These are phyloP conservation scores for Drosophila ogumai DNA, from an alignment of 1,140 invertebrate genomes.

Conservation along the genomic window DNA sequence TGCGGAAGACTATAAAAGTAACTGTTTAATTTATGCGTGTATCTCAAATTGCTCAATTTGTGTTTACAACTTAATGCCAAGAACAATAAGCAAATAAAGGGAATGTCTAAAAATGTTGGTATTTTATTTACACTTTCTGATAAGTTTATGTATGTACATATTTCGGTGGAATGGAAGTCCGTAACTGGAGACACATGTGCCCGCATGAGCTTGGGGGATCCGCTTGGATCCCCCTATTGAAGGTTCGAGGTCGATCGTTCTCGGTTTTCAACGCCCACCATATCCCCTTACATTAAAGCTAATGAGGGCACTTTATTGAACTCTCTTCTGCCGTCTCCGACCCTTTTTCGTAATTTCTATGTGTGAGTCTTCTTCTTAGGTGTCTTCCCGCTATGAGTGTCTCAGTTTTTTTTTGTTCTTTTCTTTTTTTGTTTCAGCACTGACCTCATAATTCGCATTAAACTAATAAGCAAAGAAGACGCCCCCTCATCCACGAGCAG, in stretches of 20 bases:
- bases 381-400: slow-evolving; percentile 26
- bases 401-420: background rate
- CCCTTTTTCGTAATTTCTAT: slow-evolving; percentile 11
- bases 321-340: slow-evolving; percentile 22
- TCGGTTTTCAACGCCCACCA: slow-evolving; percentile 54
- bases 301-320: slow-evolving; percentile 56
- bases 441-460: slow-evolving; percentile 72
- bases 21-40: background rate
- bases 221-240: slow-evolving; percentile 17
- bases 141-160: slow-evolving; percentile 18
- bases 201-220: slow-evolving; percentile 35
- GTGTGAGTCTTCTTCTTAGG: slow-evolving; percentile 4
- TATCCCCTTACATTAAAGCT: slow-evolving; percentile 72
- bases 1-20: background rate
- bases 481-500: slow-evolving; percentile 49
- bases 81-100: slow-evolving; percentile 21
- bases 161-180: slow-evolving; percentile 11
- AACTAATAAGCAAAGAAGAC: slow-evolving; percentile 49
- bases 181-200: slow-evolving; percentile 53
- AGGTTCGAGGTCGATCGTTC: slow-evolving; percentile 27
- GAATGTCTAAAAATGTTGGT: slow-evolving; percentile 34
- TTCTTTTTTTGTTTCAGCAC: slow-evolving; percentile 38
- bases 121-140: slow-evolving; percentile 20
- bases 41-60: background rate
- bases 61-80: background rate